Percentiles rank a stretch among this genome's conserved stretches.
phyloP scores from a whole-genome alignment of 2,888 invertebrate species.

The Pherbina coryleti region DNA sequence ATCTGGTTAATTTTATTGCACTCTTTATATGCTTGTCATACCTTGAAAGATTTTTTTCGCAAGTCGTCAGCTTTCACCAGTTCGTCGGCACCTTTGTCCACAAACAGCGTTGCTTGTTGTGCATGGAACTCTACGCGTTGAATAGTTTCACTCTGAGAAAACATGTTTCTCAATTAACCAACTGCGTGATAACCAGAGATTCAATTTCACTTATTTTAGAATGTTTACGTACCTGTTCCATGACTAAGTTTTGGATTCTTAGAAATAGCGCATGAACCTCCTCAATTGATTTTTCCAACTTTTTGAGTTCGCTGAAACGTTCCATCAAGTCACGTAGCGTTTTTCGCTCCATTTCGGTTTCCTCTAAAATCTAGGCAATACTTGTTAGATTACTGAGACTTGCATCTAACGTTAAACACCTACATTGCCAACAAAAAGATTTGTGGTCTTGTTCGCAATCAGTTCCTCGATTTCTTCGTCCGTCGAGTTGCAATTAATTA shows the following conservation, averaged over 20 bases:
- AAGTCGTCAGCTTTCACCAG: conserved; percentile 58
- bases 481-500: conserved; percentile 66
- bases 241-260: conserved; percentile 67
- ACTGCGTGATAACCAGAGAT: no score
- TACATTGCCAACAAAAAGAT: conserved; percentile 69
- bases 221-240: conserved; percentile 62
- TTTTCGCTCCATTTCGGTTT: conserved; percentile 67
- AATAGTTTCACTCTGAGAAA: conserved; percentile 63
- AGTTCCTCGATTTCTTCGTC: conserved; percentile 69
- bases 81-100: conserved; percentile 66
- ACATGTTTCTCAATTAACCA: background rate
- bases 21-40: conserved; percentile 34
- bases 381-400: conserved; percentile 39
- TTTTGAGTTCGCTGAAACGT: conserved; percentile 66
- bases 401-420: conserved; percentile 48
- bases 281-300: conserved; percentile 67
- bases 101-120: conserved; percentile 64
- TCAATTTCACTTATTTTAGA: background rate
- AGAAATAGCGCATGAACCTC: conserved; percentile 69
- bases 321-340: conserved; percentile 67
- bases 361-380: conserved; percentile 64
- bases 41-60: conserved; percentile 61
- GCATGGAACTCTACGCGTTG: conserved; percentile 69
- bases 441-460: conserved; percentile 67
- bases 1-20: background rate